A percentile compares a stretch with the other conserved stretches of the same genome.
Evolutionary conservation across 2,888 invertebrate species (phyloP).

Genomic region (Girardia tigrina): DNA sequence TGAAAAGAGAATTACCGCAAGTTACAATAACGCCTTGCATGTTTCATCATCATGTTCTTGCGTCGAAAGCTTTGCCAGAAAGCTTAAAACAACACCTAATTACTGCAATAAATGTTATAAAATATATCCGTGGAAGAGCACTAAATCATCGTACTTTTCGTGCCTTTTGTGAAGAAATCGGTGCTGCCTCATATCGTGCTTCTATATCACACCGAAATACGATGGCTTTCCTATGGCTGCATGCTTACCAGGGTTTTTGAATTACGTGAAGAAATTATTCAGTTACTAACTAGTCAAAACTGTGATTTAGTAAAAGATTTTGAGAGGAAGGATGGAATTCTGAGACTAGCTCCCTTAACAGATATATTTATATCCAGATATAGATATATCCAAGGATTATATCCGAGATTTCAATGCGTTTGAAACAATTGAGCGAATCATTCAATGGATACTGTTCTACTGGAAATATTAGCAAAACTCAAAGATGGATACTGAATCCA

Average conservation of each 20-base stretch:
- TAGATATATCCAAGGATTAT: neutral
- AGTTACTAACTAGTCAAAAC: neutral
- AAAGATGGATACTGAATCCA: neutral
- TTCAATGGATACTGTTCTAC: neutral
- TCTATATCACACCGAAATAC: no score
- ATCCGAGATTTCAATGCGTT: neutral
- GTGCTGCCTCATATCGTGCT: no score
- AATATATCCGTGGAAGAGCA: neutral
- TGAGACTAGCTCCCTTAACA: neutral
- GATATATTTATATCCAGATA: neutral
- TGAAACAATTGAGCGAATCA: slow-evolving; percentile 23
- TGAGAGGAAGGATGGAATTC: neutral
- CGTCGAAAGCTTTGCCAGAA: neutral
- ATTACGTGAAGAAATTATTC: neutral
- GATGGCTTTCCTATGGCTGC: no score
- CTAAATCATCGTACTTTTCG: neutral
- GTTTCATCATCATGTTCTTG: neutral
- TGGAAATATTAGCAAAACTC: neutral
- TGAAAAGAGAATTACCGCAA: neutral
- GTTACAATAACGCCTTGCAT: neutral
- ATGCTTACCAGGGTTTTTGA: neutral
- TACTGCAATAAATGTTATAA: neutral
- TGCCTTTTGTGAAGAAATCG: neutral
- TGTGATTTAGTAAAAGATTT: neutral
- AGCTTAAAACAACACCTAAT: neutral